Evolutionary conservation across 1,140 invertebrate genomes (phyloP).

Genomic region (Nilaparvata lugens): DNA sequence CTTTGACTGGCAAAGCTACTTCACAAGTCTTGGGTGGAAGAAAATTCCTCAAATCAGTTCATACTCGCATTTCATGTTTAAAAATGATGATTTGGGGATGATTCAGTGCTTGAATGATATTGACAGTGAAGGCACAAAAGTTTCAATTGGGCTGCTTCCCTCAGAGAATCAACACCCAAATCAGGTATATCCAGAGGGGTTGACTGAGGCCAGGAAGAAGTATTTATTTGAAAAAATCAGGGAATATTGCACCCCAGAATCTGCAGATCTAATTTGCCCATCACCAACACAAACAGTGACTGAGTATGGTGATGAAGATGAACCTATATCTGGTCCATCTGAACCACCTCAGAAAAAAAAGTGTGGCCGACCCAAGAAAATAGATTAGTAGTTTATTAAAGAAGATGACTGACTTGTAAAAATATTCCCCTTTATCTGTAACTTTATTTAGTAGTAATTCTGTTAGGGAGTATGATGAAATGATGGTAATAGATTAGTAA

Average conservation of each 20-base stretch:
- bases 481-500: too few species aligned
- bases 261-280: not conserved
- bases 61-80: slow-evolving; percentile 5
- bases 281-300: not conserved
- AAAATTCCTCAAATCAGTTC: slow-evolving; percentile 6
- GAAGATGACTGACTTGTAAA: too few species aligned
- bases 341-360: not conserved
- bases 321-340: not conserved
- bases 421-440: too few species aligned
- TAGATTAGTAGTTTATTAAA: too few species aligned
- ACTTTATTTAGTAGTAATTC: too few species aligned
- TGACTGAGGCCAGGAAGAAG: not conserved
- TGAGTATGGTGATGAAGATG: not conserved
- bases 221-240: slow-evolving; percentile 14
- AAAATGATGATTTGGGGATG: not conserved
- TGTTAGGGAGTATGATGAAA: too few species aligned
- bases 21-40: not conserved
- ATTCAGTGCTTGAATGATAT: not conserved
- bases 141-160: not conserved
- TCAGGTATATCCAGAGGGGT: not conserved
- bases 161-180: not conserved
- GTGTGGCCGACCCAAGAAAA: not conserved
- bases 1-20: not conserved
- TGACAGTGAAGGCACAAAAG: not conserved
- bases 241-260: slow-evolving; percentile 3